Evolutionary conservation across 2,113 vertebrate species (phyloP).

Genomic region (Elephantulus edwardii): DNA sequence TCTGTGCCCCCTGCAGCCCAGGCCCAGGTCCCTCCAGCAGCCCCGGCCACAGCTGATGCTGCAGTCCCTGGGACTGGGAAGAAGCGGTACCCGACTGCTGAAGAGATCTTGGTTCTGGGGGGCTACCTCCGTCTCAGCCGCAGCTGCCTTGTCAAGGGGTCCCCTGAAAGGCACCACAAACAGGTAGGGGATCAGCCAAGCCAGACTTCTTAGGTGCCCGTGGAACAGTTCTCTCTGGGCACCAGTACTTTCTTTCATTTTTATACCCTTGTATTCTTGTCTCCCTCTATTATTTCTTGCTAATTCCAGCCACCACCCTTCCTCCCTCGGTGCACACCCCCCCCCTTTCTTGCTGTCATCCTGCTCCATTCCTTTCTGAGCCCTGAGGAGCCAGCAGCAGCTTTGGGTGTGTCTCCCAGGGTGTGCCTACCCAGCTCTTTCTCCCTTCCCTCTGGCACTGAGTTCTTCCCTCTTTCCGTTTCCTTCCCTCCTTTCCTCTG

Average conservation of each 20-base stretch:
- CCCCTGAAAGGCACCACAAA: conserved; percentile 83
- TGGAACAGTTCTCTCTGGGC: not conserved
- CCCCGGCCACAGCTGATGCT: not conserved
- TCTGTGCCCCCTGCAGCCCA: conserved; percentile 26
- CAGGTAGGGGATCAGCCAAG: conserved; percentile 83
- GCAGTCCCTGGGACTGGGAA: conserved; percentile 71
- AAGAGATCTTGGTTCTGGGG: conserved; percentile 94
- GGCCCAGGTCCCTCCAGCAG: not conserved
- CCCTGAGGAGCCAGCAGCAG: not conserved
- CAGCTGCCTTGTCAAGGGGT: conserved; percentile 90
- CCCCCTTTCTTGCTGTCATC: not conserved
- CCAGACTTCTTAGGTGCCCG: not conserved
- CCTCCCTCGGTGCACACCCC: conserved; percentile 33
- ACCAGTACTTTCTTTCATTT: not conserved
- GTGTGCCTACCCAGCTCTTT: conserved; percentile 29
- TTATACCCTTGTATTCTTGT: not conserved
- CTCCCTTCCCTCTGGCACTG: not conserved
- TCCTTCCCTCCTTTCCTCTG: conserved; percentile 25
- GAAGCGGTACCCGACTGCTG: conserved; percentile 91
- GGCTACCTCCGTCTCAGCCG: conserved; percentile 90
- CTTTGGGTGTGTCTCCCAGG: conserved; percentile 48
- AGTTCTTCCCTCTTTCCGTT: not conserved
- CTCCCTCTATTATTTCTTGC: not conserved
- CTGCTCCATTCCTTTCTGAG: conserved; percentile 41
- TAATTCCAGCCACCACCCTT: not conserved